These are phyloP conservation scores for Anguilla anguilla DNA, from an alignment of 2,797 vertebrate species.

Conservation along the genomic window DNA sequence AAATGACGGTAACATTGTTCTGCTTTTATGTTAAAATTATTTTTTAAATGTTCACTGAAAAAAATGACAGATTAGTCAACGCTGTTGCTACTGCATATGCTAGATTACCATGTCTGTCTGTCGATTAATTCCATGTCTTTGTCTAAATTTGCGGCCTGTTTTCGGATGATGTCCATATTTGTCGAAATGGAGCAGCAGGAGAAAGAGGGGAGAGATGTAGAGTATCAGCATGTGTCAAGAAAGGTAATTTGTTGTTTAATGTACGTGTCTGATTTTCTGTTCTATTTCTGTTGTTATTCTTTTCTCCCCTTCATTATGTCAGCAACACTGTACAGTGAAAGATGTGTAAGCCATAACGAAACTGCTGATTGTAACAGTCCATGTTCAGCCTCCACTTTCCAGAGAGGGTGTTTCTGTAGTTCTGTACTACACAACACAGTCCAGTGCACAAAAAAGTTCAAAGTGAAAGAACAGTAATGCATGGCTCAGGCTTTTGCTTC, in stretches of 20 bases:
- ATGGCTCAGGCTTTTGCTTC: not conserved
- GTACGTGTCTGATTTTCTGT: not conserved
- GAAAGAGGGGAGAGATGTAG: conserved; percentile 68
- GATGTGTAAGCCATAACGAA: not conserved
- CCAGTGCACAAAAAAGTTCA: not conserved
- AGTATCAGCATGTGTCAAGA: conserved; percentile 69
- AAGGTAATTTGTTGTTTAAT: conserved; percentile 60
- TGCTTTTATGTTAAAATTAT: not conserved
- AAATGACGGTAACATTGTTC: not conserved
- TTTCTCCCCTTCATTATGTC: not conserved
- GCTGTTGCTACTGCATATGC: not conserved
- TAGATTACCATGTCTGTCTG: not conserved
- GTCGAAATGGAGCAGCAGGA: conserved; percentile 71
- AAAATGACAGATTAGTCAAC: not conserved
- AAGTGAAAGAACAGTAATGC: not conserved
- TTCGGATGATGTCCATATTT: conserved; percentile 42
- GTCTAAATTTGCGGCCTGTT: conserved; percentile 14
- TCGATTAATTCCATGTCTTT: not conserved
- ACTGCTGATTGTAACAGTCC: not conserved
- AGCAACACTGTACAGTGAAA: not conserved
- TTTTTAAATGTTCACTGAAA: not conserved
- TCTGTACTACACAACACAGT: not conserved
- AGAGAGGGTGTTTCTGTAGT: not conserved
- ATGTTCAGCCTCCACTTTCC: not conserved
- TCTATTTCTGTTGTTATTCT: conserved; percentile 1